Evolutionary conservation across 2,797 vertebrate genomes (phyloP).

Genomic region (Pampus argenteus): DNA sequence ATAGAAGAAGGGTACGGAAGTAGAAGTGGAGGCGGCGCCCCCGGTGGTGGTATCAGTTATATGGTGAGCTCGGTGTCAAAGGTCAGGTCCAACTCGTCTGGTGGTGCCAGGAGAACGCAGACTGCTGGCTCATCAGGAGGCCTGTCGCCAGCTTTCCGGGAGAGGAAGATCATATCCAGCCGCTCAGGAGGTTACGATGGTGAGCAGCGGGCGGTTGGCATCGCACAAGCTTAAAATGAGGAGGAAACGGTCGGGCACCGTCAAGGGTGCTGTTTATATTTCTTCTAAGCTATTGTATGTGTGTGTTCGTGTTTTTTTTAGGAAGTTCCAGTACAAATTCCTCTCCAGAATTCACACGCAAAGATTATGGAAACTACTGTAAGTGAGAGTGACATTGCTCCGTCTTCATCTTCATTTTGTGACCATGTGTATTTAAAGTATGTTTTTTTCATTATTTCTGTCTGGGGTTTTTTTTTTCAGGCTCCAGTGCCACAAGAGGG

Average conservation of each 20-base stretch:
- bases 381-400: slow-evolving; percentile 40
- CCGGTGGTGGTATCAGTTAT: slow-evolving; percentile 63
- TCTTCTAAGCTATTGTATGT: slow-evolving; percentile 56
- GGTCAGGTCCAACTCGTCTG: slow-evolving; percentile 86
- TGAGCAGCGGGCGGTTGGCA: slow-evolving; percentile 71
- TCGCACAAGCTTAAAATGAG: slow-evolving; percentile 4
- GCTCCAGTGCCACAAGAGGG: slow-evolving; percentile 86
- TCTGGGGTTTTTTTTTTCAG: slow-evolving; percentile 52
- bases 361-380: slow-evolving; percentile 91
- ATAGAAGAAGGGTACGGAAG: slow-evolving; percentile 69
- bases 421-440: slow-evolving; percentile 25
- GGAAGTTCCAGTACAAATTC: slow-evolving; percentile 98
- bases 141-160: slow-evolving; percentile 88
- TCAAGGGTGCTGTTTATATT: slow-evolving; percentile 36
- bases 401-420: slow-evolving; percentile 31
- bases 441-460: background rate
- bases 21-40: slow-evolving; percentile 25
- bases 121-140: slow-evolving; percentile 87
- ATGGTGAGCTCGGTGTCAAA: slow-evolving; percentile 77
- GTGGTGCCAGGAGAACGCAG: slow-evolving; percentile 87
- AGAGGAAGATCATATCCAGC: slow-evolving; percentile 87
- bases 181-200: slow-evolving; percentile 94
- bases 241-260: slow-evolving; percentile 32
- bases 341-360: slow-evolving; percentile 95
- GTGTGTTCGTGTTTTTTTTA: slow-evolving; percentile 62